Evolutionary conservation across 2,888 invertebrate species (phyloP).

Genomic region (Tanypteryx hageni): DNA sequence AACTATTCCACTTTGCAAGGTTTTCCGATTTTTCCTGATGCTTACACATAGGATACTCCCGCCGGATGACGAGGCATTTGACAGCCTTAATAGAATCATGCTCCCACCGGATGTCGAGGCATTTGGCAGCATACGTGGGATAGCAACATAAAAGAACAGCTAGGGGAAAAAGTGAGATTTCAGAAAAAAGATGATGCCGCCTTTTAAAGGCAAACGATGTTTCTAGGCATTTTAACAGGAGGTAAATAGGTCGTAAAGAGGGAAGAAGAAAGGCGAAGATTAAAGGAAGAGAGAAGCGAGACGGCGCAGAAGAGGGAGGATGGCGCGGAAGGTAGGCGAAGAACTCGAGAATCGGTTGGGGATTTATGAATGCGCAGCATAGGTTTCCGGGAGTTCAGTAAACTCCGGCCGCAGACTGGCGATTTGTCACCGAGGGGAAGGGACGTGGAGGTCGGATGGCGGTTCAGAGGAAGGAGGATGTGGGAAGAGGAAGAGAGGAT

Average conservation of each 20-base stretch:
- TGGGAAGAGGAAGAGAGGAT: background rate
- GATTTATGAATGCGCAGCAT: constrained; percentile 6
- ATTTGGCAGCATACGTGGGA: no score
- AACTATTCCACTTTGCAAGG: no score
- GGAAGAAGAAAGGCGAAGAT: background rate
- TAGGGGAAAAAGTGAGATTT: background rate
- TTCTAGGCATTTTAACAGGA: no score
- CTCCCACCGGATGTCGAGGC: no score
- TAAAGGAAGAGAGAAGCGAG: background rate
- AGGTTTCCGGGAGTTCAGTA: constrained; percentile 24
- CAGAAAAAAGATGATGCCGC: background rate
- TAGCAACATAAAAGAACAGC: no score
- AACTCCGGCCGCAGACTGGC: background rate
- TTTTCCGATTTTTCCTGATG: no score
- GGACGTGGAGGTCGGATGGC: background rate
- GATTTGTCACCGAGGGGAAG: background rate
- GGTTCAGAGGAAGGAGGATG: background rate
- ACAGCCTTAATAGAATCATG: no score
- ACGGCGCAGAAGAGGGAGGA: background rate
- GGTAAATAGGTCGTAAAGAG: background rate
- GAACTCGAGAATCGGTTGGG: background rate
- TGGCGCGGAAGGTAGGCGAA: background rate
- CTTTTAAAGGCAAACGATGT: background rate
- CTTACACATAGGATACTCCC: no score
- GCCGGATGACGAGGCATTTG: no score